phyloP scores from a whole-genome alignment of 1,140 invertebrate species.

The Neodiprion pinetum region DNA sequence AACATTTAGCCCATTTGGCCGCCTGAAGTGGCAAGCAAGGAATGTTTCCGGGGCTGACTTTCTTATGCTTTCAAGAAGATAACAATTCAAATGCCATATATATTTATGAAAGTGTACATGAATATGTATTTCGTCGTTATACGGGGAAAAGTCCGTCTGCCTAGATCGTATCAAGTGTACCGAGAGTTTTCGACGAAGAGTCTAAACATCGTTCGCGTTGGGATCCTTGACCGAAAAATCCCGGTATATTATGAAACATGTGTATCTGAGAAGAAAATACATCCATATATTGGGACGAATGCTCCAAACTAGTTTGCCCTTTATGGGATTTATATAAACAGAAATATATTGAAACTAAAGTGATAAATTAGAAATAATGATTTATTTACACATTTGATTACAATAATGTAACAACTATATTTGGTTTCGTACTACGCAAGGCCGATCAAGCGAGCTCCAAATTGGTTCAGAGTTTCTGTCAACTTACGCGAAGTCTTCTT shows the following conservation, averaged over 20 bases:
- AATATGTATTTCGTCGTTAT: neutral
- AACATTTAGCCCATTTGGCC: too few species aligned
- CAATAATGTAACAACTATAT: conserved; percentile 6
- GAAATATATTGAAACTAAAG: neutral
- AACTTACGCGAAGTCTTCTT: conserved; percentile 61
- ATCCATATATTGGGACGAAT: neutral
- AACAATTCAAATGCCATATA: conserved; percentile 1
- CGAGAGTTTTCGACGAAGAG: too few species aligned
- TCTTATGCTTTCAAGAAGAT: neutral
- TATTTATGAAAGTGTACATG: neutral
- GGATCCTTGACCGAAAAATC: too few species aligned
- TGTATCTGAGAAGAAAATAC: neutral
- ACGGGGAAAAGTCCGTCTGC: too few species aligned
- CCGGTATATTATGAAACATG: too few species aligned
- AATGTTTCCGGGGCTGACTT: too few species aligned
- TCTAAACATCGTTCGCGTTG: too few species aligned
- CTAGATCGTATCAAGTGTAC: neutral
- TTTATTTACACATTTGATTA: conserved; percentile 6
- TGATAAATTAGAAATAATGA: neutral
- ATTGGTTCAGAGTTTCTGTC: conserved; percentile 61
- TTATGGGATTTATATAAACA: too few species aligned
- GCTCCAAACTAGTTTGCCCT: neutral
- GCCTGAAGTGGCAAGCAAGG: too few species aligned
- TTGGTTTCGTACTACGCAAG: conserved; percentile 45
- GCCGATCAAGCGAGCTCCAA: conserved; percentile 65